Evolutionary conservation across 2,797 vertebrate species (phyloP).

Genomic region (Myotis vivesi): DNA sequence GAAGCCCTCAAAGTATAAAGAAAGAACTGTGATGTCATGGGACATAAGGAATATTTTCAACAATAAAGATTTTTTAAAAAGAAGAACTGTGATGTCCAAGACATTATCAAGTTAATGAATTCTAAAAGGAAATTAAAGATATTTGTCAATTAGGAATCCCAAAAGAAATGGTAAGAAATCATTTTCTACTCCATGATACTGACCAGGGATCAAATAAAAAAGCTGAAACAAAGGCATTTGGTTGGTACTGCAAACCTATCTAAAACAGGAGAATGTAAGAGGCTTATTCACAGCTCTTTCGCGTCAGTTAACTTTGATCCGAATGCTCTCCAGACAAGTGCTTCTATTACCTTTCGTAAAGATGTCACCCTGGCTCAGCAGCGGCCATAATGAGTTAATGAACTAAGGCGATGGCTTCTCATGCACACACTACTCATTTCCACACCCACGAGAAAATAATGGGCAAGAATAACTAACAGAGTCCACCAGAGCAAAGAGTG

Average conservation of each 20-base stretch:
- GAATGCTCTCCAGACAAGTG: slow-evolving; percentile 46
- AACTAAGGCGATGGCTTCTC: slow-evolving; percentile 63
- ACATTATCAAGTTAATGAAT: background rate
- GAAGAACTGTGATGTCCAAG: background rate
- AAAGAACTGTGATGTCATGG: background rate
- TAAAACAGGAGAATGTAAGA: background rate
- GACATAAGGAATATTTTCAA: no score
- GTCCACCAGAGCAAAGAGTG: slow-evolving; percentile 13
- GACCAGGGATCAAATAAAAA: background rate
- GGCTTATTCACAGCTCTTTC: background rate
- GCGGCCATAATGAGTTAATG: slow-evolving; percentile 53
- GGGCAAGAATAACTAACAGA: slow-evolving; percentile 24
- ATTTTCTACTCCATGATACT: background rate
- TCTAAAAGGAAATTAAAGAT: slow-evolving; percentile 24
- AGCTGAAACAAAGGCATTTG: background rate
- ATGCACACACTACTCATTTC: slow-evolving; percentile 30
- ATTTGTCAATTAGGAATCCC: background rate
- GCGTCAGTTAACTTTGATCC: slow-evolving; percentile 35
- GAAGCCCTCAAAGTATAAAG: background rate
- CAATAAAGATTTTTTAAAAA: background rate
- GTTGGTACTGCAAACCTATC: slow-evolving; percentile 13
- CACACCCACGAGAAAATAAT: slow-evolving; percentile 27
- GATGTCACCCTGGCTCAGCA: slow-evolving; percentile 34
- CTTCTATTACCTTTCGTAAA: slow-evolving; percentile 61
- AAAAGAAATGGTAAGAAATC: background rate